Conservation (phyloP, 2,113 vertebrate species). For the Canis aureus region DNA sequence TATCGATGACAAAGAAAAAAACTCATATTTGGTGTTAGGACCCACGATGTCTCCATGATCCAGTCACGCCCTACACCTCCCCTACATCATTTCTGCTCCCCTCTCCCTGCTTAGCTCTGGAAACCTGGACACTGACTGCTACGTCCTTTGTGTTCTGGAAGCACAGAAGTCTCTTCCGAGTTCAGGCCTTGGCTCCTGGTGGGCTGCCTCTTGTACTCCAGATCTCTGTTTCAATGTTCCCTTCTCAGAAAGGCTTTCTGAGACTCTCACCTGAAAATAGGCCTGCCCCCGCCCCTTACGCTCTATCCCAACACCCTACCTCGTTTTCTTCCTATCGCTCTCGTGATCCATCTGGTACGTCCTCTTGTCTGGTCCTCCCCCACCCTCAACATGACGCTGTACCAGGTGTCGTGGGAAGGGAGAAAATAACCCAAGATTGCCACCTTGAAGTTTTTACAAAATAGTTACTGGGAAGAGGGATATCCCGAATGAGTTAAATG, state of each 20-base stretch:
- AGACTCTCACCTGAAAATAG: rapidly evolving
- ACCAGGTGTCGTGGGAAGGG: rapidly evolving
- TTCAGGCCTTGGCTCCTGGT: background rate
- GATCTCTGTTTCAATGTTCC: background rate
- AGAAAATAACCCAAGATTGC: background rate
- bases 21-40: rapidly evolving
- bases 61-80: background rate
- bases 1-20: background rate
- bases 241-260: background rate
- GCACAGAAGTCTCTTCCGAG: background rate
- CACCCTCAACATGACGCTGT: rapidly evolving
- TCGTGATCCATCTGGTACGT: rapidly evolving
- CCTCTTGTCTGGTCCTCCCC: background rate
- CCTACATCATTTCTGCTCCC: background rate
- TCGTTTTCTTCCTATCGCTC: background rate
- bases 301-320: rapidly evolving
- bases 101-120: background rate
- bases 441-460: background rate
- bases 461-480: background rate
- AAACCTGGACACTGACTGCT: rapidly evolving
- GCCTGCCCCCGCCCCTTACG: rapidly evolving
- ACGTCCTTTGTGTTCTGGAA: background rate
- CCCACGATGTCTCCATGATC: rapidly evolving
- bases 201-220: background rate
- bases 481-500: background rate